Base-by-base conservation (phyloP, 2,888 invertebrate genomes). In the Cloeon dipterum region DNA sequence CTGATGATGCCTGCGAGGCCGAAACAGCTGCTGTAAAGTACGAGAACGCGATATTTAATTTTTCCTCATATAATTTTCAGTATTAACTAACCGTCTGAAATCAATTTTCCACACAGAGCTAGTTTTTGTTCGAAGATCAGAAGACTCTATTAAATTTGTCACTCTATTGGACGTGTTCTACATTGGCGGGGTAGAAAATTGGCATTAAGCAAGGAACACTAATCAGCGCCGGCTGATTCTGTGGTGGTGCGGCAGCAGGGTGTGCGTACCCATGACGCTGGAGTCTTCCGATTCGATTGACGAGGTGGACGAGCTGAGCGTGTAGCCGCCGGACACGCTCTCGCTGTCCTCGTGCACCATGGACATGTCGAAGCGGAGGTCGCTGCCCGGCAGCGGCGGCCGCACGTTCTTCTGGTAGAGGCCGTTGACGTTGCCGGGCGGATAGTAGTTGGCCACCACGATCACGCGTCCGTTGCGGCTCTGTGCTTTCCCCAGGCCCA, bases 401-500 rank as follows among this genome's bases (percentile, higher is more conserved):
- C 72, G 58, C n/a, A 85, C 82, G 56, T 85, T 85, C 38, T 66
- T 62, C 47, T 74, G 65, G 54, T 78, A 83, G 18, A 65, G 65
- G 5, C 79, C 78, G 2, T 74, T 68, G 23, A 69, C 54, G 54
- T 85, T 85, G 19, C 78, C 86, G 0, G 78, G 71, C 1, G 85
- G 83, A 26, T 71, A 67, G 54, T 85, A 86, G 57, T 79, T 78
- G 13, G 79, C 82, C 2, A 85, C 85, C 1, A 85, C 81, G 43
- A 81, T 73, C 33, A 78, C 41, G 35, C 40, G 78, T 11, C 81
- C 81, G 13, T 74, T 73, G 32, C 74, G 61, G 21, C 76, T 76
- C 36, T 72, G 66, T 1, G 82, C 81, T 50, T 78, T 79, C 5
- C 82, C 85, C 2, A 85, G 69, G 3, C 86, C 85, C 50, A 83